Evolutionary conservation across 2,888 invertebrate species (phyloP).

Genomic region (Melangyna quadrimaculata): DNA sequence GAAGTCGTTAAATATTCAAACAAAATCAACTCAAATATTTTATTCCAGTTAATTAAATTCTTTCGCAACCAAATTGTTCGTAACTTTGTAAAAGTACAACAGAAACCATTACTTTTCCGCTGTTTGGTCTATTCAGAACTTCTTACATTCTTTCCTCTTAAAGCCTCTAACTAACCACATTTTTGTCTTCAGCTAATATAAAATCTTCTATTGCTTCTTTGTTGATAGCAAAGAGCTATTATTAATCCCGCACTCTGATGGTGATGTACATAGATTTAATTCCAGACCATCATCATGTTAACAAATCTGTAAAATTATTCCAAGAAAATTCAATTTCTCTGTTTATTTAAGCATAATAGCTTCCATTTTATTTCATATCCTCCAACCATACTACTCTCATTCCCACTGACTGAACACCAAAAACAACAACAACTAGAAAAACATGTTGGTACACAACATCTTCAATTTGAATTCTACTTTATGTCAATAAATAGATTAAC

Average conservation of each 20-base stretch:
- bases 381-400: neutral
- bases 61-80: neutral
- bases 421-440: neutral
- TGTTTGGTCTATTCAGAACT: neutral
- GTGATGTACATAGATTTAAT: neutral
- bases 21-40: neutral
- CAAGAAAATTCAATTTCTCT: conserved; percentile 3
- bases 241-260: neutral
- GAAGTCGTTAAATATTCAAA: neutral
- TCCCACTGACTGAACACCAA: conserved; percentile 15
- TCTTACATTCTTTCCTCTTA: neutral
- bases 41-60: neutral
- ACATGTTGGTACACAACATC: conserved; percentile 19
- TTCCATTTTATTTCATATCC: neutral
- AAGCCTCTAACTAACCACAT: neutral
- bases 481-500: conserved; percentile 67
- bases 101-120: neutral
- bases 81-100: neutral
- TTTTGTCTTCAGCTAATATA: neutral
- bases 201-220: neutral
- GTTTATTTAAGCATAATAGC: conserved; percentile 1
- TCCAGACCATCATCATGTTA: conserved; percentile 1
- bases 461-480: conserved; percentile 50
- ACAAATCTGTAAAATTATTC: conserved; percentile 2
- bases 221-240: neutral